These are phyloP conservation scores for Phyllotreta cruciferae DNA, from an alignment of 2,888 invertebrate genomes.

Conservation along the genomic window DNA sequence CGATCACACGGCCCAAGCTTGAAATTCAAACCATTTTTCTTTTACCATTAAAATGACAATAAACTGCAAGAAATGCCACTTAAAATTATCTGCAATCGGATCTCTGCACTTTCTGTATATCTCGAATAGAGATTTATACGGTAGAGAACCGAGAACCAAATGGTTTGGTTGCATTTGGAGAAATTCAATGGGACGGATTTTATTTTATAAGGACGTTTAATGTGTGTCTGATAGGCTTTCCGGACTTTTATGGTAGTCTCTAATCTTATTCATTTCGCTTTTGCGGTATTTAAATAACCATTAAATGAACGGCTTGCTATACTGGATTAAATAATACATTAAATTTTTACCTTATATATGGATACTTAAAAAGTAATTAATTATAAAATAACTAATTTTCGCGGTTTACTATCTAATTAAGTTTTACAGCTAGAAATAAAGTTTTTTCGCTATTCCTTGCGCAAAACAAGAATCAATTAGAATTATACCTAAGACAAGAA, in stretches of 20 bases:
- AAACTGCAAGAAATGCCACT: constrained; percentile 41
- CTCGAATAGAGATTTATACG: constrained; percentile 28
- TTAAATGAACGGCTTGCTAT: no score
- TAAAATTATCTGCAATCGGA: constrained; percentile 39
- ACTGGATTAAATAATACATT: no score
- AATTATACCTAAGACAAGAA: no score
- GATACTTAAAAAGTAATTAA: no score
- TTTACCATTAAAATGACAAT: constrained; percentile 38
- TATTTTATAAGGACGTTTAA: constrained; percentile 18
- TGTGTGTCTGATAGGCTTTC: constrained; percentile 10
- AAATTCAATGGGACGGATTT: constrained; percentile 25
- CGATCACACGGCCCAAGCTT: constrained; percentile 42
- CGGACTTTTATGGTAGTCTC: constrained; percentile 5
- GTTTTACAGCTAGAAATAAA: no score
- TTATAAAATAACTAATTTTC: no score
- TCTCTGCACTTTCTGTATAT: constrained; percentile 37
- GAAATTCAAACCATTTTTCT: constrained; percentile 44
- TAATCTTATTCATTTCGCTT: constrained; percentile 1
- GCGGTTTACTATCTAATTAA: no score
- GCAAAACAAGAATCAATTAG: no score
- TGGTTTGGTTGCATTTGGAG: constrained; percentile 19
- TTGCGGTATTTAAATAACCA: background rate
- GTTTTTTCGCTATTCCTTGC: no score
- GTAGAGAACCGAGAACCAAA: constrained; percentile 12
- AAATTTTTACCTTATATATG: no score